Base-by-base conservation (phyloP, 2,113 vertebrate genomes). In the Pyxicephalus adspersus region DNA sequence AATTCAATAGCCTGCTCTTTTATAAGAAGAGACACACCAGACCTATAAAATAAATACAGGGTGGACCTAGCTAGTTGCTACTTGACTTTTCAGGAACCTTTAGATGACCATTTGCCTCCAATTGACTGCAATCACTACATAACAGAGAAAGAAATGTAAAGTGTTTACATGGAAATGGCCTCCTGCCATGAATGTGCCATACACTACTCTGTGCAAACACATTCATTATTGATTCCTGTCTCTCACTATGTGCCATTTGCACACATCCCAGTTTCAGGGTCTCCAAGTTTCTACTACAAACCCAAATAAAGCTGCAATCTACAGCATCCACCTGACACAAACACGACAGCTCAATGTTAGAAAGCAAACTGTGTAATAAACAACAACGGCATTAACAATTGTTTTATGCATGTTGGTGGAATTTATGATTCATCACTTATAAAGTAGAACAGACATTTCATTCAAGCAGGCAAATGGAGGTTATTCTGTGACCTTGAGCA, bases 231-330 rank as follows among this genome's bases (percentile, higher is more conserved):
- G 76, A 29, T 70, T 70, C 54, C 29, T 79, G 54, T 51, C n/a
- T 18, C 55, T 67, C 22, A 25, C 51, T 55, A 34, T 54, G 64
- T 34, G 25, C 52, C 38, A 65, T 79, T 70, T 70, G 29, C 38
- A 34, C 22, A 64, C 17, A 72, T 23, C 50, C 29, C 25, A 18
- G 26, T 29, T 34, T 31, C 29, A 20, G 26, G 31, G 63, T 31
- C 5, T 16, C 6, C 3, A 18, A 55, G 54, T 20, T 34, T 57
- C 20, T 38, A 4, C 52, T 25, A 60, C 60, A 4, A 75, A 75
- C 34, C 38, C 28, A 58, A 60, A 67, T 45, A 68, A 3, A 23
- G 8, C 6, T 31, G 17, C 5, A 19, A 31, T 26, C 68, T 15
- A 34, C 28, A 15, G 16, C 3, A 25, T 15, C 15, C 57, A 76